Percentiles rank a stretch among this genome's conserved stretches.
Conservation (phyloP, 1,140 invertebrate genomes). For the Heliconius himera region DNA sequence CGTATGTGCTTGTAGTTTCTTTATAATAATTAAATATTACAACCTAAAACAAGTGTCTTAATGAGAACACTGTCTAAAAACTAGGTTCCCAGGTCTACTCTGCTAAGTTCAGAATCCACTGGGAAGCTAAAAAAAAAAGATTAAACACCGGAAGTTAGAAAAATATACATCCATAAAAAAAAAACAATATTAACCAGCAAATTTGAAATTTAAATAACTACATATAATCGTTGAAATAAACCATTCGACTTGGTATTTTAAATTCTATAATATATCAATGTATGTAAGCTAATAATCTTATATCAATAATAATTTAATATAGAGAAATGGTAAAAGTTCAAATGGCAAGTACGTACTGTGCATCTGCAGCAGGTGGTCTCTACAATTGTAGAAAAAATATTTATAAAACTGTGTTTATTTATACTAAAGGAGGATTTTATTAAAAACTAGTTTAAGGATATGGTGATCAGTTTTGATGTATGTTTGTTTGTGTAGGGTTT, state of each 20-base stretch:
- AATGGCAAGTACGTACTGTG: conserved; percentile 4
- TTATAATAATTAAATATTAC: too few relatives aligned
- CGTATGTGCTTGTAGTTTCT: too few relatives aligned
- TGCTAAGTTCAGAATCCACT: too few relatives aligned
- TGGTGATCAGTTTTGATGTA: background rate
- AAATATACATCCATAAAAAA: background rate
- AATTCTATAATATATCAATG: conserved; percentile 1
- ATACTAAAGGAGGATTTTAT: background rate
- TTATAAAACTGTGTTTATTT: background rate
- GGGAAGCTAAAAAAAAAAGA: background rate
- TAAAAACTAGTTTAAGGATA: background rate
- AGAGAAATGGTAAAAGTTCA: conserved; percentile 3
- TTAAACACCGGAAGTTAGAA: background rate
- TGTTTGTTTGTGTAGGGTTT: background rate
- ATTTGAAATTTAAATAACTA: background rate
- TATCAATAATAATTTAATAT: conserved; percentile 13
- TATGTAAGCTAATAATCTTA: background rate
- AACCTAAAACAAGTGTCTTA: too few relatives aligned
- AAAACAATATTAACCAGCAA: background rate
- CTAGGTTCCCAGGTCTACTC: too few relatives aligned
- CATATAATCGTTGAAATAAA: background rate
- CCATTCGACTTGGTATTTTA: background rate
- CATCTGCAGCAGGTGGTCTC: background rate
- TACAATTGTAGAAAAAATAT: background rate
- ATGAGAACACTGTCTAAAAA: too few relatives aligned